Evolutionary conservation across 1,140 invertebrate species (phyloP), one percentile per base, ranked within the genome.

Genomic region (Ips nitidus): DNA sequence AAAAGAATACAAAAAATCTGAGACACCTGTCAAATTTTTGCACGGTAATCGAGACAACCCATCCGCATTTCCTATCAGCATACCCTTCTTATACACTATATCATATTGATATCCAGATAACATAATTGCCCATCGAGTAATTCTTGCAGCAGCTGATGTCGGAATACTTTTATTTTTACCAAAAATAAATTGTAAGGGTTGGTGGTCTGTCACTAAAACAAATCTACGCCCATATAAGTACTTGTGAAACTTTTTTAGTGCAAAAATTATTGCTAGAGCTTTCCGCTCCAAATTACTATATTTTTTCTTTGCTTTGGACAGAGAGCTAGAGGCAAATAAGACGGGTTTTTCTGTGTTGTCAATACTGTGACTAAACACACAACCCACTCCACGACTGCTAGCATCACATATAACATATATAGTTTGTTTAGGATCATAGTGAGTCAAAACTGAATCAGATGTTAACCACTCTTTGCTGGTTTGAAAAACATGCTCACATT

Each of bases 351-450:
- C 72, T 5, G 60, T 52, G 22, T 69, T 71, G 62, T 75, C 67
- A 1, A 72, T 79, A 77, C 3, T 74, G 69, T 73, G 64, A 65
- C 60, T 71, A 4, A 83, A 59, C 1, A 82, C 77, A 39, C 77
- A 76, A 53, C 81, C 80, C 38, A 83, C 61, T 5, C 77, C 81
- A 39, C 70, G 72, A 37, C 71, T 66, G 40, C 73, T 76, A 38
- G 74, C 75, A 71, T 82, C 80, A 41, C 72, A 75, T 8, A 74
- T 73, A 8, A 81, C 53, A 38, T 73, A 73, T 36, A 79, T 71
- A 1, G 68, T 68, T 41, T 66, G 57, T 7, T 70, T 62, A n/a
- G 75, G 74, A 55, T 81, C 70, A 57, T 75, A 80, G 70, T 77
- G 75, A 7, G 65, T 66, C 42, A 81, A 67, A 47, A 77, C 63